These are phyloP conservation scores for Cheiracanthium punctorium DNA, from an alignment of 2,888 invertebrate species.

Conservation along the genomic window DNA sequence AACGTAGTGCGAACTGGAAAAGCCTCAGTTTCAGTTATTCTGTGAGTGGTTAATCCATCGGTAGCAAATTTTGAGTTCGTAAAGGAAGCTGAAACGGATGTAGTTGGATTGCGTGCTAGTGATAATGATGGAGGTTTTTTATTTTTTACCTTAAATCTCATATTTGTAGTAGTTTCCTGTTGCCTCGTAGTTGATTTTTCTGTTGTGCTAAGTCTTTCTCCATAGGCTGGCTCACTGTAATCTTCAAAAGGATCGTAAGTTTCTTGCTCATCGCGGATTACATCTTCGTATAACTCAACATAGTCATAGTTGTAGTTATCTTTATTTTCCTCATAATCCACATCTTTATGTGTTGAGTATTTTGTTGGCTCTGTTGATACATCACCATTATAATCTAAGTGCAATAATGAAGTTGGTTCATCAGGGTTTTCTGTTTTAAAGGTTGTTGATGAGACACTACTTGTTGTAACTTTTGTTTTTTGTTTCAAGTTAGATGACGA, in stretches of 20 bases:
- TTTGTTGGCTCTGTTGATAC: background rate
- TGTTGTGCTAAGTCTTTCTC: conserved; percentile 16
- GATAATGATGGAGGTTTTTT: conserved; percentile 11
- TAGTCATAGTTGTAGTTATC: conserved; percentile 52
- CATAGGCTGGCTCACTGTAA: conserved; percentile 27
- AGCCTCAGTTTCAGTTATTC: conserved; percentile 16
- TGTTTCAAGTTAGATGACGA: background rate
- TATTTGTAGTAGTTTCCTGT: background rate
- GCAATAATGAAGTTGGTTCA: too few species aligned
- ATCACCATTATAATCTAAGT: background rate
- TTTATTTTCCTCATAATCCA: conserved; percentile 1
- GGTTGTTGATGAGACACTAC: too few species aligned
- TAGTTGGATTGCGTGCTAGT: background rate
- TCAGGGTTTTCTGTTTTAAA: background rate
- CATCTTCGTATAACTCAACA: conserved; percentile 35
- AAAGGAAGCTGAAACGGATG: background rate
- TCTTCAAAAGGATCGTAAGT: conserved; percentile 48
- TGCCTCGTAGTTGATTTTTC: too few species aligned
- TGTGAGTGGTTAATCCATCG: background rate
- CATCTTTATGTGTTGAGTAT: background rate
- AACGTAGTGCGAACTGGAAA: background rate
- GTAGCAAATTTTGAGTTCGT: background rate
- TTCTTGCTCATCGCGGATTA: background rate
- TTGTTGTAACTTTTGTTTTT: too few species aligned
- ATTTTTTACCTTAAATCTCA: conserved; percentile 24